A percentile compares a stretch with the other conserved stretches of the same genome.
These are phyloP conservation scores for Stegastes partitus DNA, from an alignment of 2,113 vertebrate species.

Conservation along the genomic window DNA sequence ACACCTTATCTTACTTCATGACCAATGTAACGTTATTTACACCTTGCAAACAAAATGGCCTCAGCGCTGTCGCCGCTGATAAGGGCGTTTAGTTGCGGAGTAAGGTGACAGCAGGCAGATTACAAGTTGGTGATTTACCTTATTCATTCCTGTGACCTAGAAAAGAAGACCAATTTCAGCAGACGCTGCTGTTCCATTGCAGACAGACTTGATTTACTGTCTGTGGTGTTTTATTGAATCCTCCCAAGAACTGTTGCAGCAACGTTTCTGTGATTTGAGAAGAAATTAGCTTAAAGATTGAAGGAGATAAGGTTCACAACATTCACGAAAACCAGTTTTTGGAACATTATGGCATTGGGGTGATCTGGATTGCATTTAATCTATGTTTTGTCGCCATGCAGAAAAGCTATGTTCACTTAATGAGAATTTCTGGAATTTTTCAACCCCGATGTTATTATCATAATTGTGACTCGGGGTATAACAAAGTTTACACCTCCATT, in stretches of 20 bases:
- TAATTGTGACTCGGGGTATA: background rate
- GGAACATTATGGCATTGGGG: constrained; percentile 18
- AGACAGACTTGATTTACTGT: constrained; percentile 61
- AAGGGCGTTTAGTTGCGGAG: constrained; percentile 66
- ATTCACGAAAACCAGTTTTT: constrained; percentile 33
- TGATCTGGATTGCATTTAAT: constrained; percentile 33
- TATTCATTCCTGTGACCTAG: constrained; percentile 76
- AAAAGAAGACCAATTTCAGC: constrained; percentile 65
- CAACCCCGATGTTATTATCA: background rate
- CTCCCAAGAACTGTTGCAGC: constrained; percentile 27
- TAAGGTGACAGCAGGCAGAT: constrained; percentile 78
- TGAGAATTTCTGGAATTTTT: background rate
- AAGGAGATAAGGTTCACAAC: constrained; percentile 26
- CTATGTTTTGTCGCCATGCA: constrained; percentile 40
- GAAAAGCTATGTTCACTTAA: constrained; percentile 23
- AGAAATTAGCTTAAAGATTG: constrained; percentile 59
- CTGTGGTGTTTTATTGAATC: constrained; percentile 61
- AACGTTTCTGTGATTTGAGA: constrained; percentile 51
- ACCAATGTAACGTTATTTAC: constrained; percentile 77
- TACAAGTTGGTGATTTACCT: constrained; percentile 78
- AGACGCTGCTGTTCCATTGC: constrained; percentile 38
- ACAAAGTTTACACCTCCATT: background rate
- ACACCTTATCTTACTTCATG: constrained; percentile 77
- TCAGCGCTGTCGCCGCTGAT: constrained; percentile 66
- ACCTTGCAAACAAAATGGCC: constrained; percentile 77